Base-by-base conservation (phyloP, 2,888 invertebrate species). In the Netelia inedita region DNA sequence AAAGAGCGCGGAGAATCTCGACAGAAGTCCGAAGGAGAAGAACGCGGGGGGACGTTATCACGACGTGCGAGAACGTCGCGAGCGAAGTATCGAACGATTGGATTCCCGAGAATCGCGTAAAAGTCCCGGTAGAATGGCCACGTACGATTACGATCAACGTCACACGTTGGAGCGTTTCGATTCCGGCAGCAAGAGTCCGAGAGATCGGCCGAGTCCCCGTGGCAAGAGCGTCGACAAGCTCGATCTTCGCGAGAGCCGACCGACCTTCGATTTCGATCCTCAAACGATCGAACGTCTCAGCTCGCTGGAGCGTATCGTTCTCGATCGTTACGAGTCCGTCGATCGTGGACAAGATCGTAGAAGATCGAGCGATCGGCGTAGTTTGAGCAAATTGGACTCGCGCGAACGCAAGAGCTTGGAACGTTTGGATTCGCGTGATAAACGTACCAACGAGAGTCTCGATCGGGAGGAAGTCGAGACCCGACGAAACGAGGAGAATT, bases 211-310 rank as follows among this genome's bases (percentile, higher is more conserved):
- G 55, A 88, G 81, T 76, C 88, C 80, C 1, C 86, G 85, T 72
- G 91, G 92, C 0, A 93, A 91, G 76, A 93, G 93, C 86, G 89
- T 89, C 2, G 93, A 94, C 23, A 88, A 91, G 10, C 82, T 93
- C 10, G 92, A 93, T 59, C 89, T 88, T 1, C 90, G 88, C 35
- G 92, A 92, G 1, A 46, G 61, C 46, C 83, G 85, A 69, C 88
- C 90, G 2, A 91, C 90, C 35, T 93, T 92, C 66, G 92, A 93
- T 63, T 93, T 93, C 61, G 93, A 93, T 85, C 91, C 91, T 0
- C 86, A 90, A 11, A 89, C 91, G 1, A 91, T 93, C 66, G 92
- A 93, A 69, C 88, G 89, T 61, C 75, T 92, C 1, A 91, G 89
- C 63, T 91, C 90, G 0, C 82, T 91, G 41, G 91, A 91, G 8